Evolutionary conservation across 2,797 vertebrate genomes (phyloP).

Genomic region (Phrynocephalus guinanensis): DNA sequence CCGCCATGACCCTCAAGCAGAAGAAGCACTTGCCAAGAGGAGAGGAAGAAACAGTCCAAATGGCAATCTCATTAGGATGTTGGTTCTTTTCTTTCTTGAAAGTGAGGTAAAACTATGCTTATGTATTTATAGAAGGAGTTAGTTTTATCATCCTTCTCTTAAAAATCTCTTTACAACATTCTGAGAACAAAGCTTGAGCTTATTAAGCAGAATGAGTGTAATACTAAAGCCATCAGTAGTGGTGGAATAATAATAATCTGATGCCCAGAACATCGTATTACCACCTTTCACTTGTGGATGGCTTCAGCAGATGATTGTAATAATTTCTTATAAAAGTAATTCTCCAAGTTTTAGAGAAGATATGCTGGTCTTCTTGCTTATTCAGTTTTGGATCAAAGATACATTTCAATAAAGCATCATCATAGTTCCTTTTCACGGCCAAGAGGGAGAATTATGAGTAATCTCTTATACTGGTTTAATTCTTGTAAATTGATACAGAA

Average conservation of each 20-base stretch:
- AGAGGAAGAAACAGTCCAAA: constrained; percentile 96
- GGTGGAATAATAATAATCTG: no score
- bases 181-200: neutral
- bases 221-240: neutral
- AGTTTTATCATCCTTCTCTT: neutral
- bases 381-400: neutral
- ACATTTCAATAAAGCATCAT: neutral
- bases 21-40: constrained; percentile 95
- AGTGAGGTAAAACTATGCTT: constrained; percentile 87
- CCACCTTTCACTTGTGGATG: neutral
- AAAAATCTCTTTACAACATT: neutral
- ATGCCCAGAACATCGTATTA: no score
- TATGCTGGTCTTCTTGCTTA: no score
- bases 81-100: constrained; percentile 98
- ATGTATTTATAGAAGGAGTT: constrained; percentile 33
- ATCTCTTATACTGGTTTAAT: neutral
- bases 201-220: neutral
- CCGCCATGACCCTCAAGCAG: constrained; percentile 95
- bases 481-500: neutral
- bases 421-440: neutral
- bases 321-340: neutral
- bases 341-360: no score
- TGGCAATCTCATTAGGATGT: constrained; percentile 97
- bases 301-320: neutral
- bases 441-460: neutral